Evolutionary conservation across 2,888 invertebrate genomes (phyloP).

Genomic region (Caenorhabditis angaria): DNA sequence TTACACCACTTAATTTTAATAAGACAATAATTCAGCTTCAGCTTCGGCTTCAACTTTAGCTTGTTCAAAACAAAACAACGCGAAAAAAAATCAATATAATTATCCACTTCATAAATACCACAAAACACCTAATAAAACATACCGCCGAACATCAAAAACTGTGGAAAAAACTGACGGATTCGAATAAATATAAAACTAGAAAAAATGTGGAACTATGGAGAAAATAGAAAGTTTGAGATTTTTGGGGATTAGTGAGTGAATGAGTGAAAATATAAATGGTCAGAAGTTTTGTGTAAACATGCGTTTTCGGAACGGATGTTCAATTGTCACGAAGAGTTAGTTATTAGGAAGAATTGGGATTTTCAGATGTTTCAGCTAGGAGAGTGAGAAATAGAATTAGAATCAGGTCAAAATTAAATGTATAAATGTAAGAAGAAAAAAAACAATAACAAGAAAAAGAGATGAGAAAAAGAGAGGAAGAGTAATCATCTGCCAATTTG

Average conservation of each 20-base stretch:
- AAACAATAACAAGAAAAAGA: not conserved
- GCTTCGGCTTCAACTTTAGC: too few relatives aligned
- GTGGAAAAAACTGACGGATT: not conserved
- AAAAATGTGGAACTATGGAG: too few relatives aligned
- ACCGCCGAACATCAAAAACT: not conserved
- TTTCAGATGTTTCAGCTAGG: too few relatives aligned
- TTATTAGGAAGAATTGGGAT: too few relatives aligned
- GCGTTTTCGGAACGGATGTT: not conserved
- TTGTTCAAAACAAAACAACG: too few relatives aligned
- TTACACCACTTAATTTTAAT: too few relatives aligned
- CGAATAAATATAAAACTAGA: not conserved
- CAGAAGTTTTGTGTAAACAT: slow-evolving; percentile 1
- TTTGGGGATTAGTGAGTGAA: slow-evolving; percentile 2
- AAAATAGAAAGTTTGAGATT: slow-evolving; percentile 2
- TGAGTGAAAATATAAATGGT: too few relatives aligned
- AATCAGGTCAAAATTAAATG: not conserved
- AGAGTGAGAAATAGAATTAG: too few relatives aligned
- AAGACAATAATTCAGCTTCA: too few relatives aligned
- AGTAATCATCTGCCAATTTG: slow-evolving; percentile 1
- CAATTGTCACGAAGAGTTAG: slow-evolving; percentile 1
- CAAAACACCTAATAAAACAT: too few relatives aligned
- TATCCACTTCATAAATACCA: too few relatives aligned
- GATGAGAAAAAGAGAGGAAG: not conserved
- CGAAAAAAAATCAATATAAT: too few relatives aligned
- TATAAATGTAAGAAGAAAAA: not conserved